Conservation (phyloP, 2,797 vertebrate genomes). For the Cheirogaleus major region DNA sequence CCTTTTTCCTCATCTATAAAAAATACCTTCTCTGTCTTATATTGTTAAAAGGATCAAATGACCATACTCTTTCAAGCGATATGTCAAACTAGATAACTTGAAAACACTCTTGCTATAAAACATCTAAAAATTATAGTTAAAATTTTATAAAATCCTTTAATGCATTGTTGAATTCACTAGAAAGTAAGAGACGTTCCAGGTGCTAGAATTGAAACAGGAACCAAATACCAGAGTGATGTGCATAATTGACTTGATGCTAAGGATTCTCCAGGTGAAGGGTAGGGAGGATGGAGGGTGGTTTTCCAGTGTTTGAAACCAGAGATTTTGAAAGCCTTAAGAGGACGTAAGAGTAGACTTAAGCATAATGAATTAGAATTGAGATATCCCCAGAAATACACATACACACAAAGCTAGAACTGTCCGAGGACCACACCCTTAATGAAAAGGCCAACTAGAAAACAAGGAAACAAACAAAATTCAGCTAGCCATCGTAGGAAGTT, state of each 20-base stretch:
- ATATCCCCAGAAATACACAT: not conserved
- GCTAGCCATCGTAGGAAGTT: not conserved
- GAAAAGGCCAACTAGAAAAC: not conserved
- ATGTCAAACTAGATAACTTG: not conserved
- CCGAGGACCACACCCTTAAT: not conserved
- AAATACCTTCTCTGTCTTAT: not conserved
- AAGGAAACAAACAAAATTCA: not conserved
- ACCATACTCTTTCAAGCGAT: not conserved
- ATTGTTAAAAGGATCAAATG: not conserved
- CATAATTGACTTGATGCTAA: not conserved
- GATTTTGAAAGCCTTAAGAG: not conserved
- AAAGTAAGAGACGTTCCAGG: not conserved
- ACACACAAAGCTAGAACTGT: not conserved
- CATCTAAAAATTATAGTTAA: not conserved
- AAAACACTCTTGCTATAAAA: not conserved
- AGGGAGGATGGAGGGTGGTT: not conserved
- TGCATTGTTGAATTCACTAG: not conserved
- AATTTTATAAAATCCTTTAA: conserved; percentile 11
- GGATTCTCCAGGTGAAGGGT: not conserved
- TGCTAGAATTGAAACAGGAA: not conserved
- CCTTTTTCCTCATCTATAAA: not conserved
- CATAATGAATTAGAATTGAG: not conserved
- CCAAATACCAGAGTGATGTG: not conserved
- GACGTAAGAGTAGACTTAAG: not conserved
- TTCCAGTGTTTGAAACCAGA: not conserved